Percentiles rank a stretch among this genome's conserved stretches.
Evolutionary conservation across 2,797 vertebrate genomes (phyloP).

Genomic region (Poeciliopsis presidionis): DNA sequence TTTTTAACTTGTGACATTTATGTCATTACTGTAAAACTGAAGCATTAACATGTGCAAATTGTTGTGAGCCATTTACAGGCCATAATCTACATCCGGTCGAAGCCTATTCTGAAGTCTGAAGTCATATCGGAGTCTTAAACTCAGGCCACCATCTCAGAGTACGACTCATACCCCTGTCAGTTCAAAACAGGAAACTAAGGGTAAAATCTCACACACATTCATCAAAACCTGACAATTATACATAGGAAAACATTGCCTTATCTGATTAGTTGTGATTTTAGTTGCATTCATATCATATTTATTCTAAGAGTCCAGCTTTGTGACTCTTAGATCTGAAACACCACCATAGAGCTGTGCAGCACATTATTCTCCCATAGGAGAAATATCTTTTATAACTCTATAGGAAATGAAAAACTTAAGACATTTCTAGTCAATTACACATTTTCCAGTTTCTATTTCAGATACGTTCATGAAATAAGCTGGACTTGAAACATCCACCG

Average conservation of each 20-base stretch:
- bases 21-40: background rate
- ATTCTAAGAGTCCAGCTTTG: background rate
- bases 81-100: background rate
- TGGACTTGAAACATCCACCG: background rate
- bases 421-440: background rate
- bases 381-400: background rate
- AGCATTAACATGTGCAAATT: background rate
- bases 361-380: background rate
- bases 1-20: background rate
- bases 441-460: background rate
- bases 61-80: background rate
- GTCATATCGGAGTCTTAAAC: background rate
- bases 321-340: background rate
- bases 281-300: background rate
- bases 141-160: background rate
- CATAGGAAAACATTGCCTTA: background rate
- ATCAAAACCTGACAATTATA: background rate
- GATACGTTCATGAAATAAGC: background rate
- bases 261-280: background rate
- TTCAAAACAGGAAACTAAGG: background rate
- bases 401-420: background rate
- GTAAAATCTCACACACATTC: background rate
- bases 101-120: background rate
- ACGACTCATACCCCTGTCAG: background rate
- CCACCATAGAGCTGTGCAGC: background rate